Evolutionary conservation across 2,888 invertebrate species (phyloP), one percentile per base, ranked within the genome.

Genomic region (Xestia rhomboidea): DNA sequence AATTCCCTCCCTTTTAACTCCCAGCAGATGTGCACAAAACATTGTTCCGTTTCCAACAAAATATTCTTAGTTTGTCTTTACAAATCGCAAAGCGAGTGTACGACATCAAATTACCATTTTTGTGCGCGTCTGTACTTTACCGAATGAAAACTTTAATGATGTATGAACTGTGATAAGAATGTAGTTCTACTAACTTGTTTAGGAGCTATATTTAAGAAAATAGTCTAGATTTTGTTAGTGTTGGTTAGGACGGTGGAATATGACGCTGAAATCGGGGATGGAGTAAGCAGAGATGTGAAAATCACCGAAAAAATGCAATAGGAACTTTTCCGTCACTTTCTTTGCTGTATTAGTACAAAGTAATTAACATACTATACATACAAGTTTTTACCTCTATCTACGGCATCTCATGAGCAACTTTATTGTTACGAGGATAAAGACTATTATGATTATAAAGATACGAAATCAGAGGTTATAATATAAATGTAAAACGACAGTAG

Each of bases 91-190:
- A 80, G 81, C 82, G 84, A 89, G 86, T 86, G 88, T 85, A 84
- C 85, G 87, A 89, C 90, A 89, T 91, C 86, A 91, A 91, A 92
- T 92, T 90, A 91, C 91, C 91, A 91, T 92, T 92, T 93, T 92
- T 93, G 85, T 85, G 67, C 89, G 85, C 88, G 84, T 90, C 88
- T 88, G 91, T 91, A 92, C 89, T 86, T 80, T 80, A 82, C 82
- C 73, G 85, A 87, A 87, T 81, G 89, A 87, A 90, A 90, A 91
- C 91, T 92, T 92, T 90, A 93, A 93, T 93, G 93, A 90, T 87
- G 91, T 91, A 91, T 92, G 89, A 91, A 91, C 82, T 80, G 85
- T 88, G 91, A 92, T 92, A 92, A 84, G 79, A 74, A 66, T 57
- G 60, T 72, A 70, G 60, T 75, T 54, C 5, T 77, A 68, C 57